These are phyloP conservation scores for Drosophila micromelanica DNA, from an alignment of 1,140 invertebrate genomes.

Conservation along the genomic window DNA sequence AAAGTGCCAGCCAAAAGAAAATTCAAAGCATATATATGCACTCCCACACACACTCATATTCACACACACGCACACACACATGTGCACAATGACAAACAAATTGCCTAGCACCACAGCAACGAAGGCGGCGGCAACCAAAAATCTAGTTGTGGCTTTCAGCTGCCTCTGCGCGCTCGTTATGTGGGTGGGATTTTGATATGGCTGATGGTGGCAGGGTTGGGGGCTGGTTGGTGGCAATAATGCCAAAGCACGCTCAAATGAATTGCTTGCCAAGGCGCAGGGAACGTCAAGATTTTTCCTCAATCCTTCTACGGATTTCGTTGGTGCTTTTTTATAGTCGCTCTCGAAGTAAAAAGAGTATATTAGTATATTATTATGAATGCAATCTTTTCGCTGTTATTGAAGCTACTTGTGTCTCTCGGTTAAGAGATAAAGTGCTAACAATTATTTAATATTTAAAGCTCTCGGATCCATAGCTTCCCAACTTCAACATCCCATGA, in stretches of 20 bases:
- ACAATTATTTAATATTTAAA: too few relatives aligned
- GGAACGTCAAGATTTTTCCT: conserved; percentile 31
- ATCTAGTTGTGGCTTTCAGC: conserved; percentile 70
- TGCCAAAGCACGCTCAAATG: conserved; percentile 54
- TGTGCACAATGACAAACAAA: conserved; percentile 71
- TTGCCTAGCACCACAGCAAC: conserved; percentile 62
- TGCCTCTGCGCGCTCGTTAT: conserved; percentile 29
- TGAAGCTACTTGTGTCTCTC: too few relatives aligned
- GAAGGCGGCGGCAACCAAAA: conserved; percentile 61
- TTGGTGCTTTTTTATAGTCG: conserved; percentile 1
- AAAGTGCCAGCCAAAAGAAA: conserved; percentile 68
- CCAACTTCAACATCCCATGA: too few relatives aligned
- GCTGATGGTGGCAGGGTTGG: conserved; percentile 5
- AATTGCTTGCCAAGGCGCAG: conserved; percentile 53
- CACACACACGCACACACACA: conserved; percentile 8
- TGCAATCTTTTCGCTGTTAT: too few relatives aligned
- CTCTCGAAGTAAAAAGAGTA: conserved; percentile 38
- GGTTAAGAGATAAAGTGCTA: too few relatives aligned
- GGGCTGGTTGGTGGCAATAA: conserved; percentile 35
- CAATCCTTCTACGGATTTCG: neutral
- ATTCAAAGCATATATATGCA: conserved; percentile 23
- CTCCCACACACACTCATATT: neutral
- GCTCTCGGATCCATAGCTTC: too few relatives aligned
- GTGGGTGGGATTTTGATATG: conserved; percentile 1
- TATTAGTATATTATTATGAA: too few relatives aligned